Base-by-base conservation (phyloP, 2,113 vertebrate genomes). In the Vulpes vulpes region DNA sequence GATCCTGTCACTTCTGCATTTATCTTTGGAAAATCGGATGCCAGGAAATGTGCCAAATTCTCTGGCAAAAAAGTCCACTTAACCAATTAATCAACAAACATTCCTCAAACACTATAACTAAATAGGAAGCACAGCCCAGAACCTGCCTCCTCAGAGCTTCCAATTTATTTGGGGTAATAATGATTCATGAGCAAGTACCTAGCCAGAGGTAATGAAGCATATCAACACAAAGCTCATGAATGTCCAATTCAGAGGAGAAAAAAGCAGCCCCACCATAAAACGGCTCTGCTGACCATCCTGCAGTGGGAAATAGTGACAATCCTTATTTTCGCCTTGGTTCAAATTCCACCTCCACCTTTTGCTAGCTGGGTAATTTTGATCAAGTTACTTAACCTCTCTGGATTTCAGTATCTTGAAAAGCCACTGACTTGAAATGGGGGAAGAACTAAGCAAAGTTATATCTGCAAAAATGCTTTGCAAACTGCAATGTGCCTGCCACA, bases 111-210 rank as follows among this genome's bases (percentile, higher is more conserved):
- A 67, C 53, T 20, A 1, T 30, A 57, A 87, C 53, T 62, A 92
- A 94, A 84, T 19, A 92, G 55, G 73, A 94, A 94, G 62, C 11
- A 79, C 20, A 88, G 57, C 25, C 23, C 81, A 62, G 49, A 71
- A 86, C 16, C 32, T 65, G 62, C 25, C 38, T 87, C 25, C 16
- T 30, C 32, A 53, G 20, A 57, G 30, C 16, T 55, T 90, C 88
- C 71, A 23, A 1, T 62, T 65, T 43, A 32, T 30, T 6, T 82
- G n/a, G 10, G 16, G 38, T 80, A n/a, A 79, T 19, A 59, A 86
- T 55, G 32, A 59, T 65, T 78, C 3, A 1, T 11, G 19, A 83
- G 30, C 16, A 86, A 87, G 67, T 16, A 57, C 30, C 38, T 71
- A 53, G 35, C 53, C 30, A 59, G 14, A 49, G 20, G 43, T 20